Conservation (phyloP, 2,888 invertebrate genomes). For the Aphodius sticticus region DNA sequence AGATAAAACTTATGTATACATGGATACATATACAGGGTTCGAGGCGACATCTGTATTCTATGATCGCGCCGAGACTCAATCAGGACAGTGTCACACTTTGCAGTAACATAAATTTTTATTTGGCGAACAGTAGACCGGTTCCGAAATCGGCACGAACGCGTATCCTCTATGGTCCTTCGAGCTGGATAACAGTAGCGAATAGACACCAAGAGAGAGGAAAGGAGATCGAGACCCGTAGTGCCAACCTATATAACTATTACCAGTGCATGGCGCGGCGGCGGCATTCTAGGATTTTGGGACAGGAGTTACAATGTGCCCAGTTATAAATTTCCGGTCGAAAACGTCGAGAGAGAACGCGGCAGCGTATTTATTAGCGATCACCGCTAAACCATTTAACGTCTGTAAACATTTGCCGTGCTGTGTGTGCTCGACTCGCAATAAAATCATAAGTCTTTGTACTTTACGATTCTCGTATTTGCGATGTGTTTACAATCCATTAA, state of each 20-base stretch:
- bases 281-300: not conserved
- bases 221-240: not conserved
- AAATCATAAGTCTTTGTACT: slow-evolving; percentile 4
- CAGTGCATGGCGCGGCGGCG: not conserved
- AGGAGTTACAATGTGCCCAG: not conserved
- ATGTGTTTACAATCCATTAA: not conserved
- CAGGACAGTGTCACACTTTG: slow-evolving; percentile 4
- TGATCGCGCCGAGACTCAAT: not conserved
- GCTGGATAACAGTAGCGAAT: not conserved
- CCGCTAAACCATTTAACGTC: not conserved
- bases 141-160: not conserved
- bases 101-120: slow-evolving; percentile 4
- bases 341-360: not conserved
- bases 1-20: not conserved
- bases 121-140: not conserved
- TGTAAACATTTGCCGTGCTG: not conserved
- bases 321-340: not conserved
- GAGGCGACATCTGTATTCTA: not conserved
- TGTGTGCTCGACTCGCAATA: not conserved
- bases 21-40: not conserved
- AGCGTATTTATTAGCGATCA: slow-evolving; percentile 4
- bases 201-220: not conserved
- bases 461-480: not conserved
- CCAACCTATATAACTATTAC: slow-evolving; percentile 4
- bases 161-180: not conserved